These are phyloP conservation scores for Halcyon malimbica DNA, from an alignment of 2,113 vertebrate species.

Conservation along the genomic window DNA sequence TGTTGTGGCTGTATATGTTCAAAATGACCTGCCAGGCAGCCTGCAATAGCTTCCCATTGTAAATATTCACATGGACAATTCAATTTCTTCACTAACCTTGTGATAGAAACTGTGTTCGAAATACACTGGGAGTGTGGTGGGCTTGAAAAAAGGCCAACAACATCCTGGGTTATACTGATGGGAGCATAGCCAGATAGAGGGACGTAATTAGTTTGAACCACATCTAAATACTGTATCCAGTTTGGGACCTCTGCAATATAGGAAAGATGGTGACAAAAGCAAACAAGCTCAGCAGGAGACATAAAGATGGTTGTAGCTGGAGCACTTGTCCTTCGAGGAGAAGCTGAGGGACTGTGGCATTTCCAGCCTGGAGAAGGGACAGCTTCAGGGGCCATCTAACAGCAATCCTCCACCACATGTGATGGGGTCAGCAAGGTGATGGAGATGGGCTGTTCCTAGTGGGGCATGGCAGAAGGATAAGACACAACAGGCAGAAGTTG, in stretches of 20 bases:
- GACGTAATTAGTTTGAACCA: background rate
- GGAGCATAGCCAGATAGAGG: background rate
- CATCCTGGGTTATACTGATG: background rate
- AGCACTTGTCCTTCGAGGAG: background rate
- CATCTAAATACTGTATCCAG: background rate
- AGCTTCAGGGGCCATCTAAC: background rate
- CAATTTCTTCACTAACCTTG: background rate
- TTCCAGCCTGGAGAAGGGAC: background rate
- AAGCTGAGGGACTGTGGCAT: background rate
- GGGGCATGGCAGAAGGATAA: background rate
- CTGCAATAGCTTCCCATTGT: background rate
- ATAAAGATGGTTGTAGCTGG: background rate
- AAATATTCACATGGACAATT: background rate
- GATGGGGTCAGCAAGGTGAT: accelerated
- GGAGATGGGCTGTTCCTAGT: background rate
- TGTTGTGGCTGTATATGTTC: background rate
- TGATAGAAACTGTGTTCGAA: background rate
- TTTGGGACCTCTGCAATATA: accelerated
- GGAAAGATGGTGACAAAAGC: background rate
- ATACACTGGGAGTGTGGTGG: background rate
- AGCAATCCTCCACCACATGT: background rate
- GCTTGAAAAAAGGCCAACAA: background rate
- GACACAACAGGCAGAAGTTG: background rate
- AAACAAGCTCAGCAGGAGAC: background rate
- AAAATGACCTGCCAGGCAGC: background rate